Conservation (phyloP, 2,888 invertebrate genomes). For the Calephelis perditalis region DNA sequence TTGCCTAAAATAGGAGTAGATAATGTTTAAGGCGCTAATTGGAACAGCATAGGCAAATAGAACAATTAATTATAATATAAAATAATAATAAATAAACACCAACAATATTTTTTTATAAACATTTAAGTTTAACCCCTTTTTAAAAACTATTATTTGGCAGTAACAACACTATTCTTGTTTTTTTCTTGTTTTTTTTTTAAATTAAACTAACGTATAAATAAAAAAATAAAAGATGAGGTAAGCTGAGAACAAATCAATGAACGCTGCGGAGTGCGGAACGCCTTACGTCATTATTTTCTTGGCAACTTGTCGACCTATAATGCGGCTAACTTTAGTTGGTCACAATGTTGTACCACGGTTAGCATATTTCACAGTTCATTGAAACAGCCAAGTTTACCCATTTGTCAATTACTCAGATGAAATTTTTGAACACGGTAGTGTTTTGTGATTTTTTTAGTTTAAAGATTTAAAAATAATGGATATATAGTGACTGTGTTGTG, state of each 20-base stretch:
- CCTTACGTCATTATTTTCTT: constrained; percentile 57
- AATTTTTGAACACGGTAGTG: constrained; percentile 45
- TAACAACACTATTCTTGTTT: too few species aligned
- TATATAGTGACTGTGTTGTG: constrained; percentile 13
- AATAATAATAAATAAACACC: too few species aligned
- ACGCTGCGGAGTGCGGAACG: constrained; percentile 16
- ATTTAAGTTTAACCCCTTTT: too few species aligned
- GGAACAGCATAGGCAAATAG: too few species aligned
- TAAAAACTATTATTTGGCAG: too few species aligned
- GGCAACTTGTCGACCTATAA: constrained; percentile 49
- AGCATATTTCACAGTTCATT: constrained; percentile 15
- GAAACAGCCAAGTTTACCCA: constrained; percentile 18
- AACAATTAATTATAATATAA: too few species aligned
- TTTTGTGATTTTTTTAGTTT: constrained; percentile 30
- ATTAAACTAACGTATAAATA: too few species aligned
- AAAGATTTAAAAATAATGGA: constrained; percentile 19
- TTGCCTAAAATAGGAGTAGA: too few species aligned
- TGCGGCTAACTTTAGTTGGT: constrained; percentile 39
- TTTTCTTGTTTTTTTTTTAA: too few species aligned
- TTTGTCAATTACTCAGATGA: constrained; percentile 40
- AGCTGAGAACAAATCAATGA: constrained; percentile 29
- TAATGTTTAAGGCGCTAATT: too few species aligned
- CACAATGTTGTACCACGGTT: constrained; percentile 15
- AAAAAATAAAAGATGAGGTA: constrained; percentile 5
- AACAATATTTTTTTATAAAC: too few species aligned